Evolutionary conservation across 2,113 vertebrate species (phyloP).

Genomic region (Barbus barbus): DNA sequence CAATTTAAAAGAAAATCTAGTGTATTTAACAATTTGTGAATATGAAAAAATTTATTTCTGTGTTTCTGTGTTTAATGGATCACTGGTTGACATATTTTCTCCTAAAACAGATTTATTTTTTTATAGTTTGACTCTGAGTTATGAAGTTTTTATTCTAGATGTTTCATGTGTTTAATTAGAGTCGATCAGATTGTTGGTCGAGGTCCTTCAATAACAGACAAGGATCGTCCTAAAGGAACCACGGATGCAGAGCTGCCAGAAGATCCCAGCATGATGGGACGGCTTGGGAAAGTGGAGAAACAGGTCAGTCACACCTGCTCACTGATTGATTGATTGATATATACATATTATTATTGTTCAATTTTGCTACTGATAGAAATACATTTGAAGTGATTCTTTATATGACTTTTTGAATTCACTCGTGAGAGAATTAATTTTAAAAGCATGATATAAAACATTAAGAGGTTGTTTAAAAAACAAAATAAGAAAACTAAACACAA

Average conservation of each 20-base stretch:
- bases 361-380: not conserved
- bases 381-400: not conserved
- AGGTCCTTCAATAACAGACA: constrained; percentile 88
- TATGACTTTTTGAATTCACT: not conserved
- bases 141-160: constrained; percentile 41
- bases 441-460: not conserved
- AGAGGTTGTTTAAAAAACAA: no score
- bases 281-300: constrained; percentile 95
- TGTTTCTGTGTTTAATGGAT: no score
- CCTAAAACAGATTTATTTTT: not conserved
- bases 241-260: constrained; percentile 85
- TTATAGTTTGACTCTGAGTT: not conserved
- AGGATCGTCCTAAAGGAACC: constrained; percentile 89
- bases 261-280: constrained; percentile 98
- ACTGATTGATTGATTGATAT: no score
- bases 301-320: constrained; percentile 77
- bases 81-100: not conserved
- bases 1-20: not conserved
- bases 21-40: not conserved
- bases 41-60: no score
- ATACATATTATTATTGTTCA: no score
- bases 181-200: constrained; percentile 98
- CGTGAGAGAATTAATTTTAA: not conserved
- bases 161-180: constrained; percentile 70
- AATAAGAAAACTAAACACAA: no score